Base-by-base conservation (phyloP, 1,140 invertebrate genomes). In the Trinorchestia longiramus region DNA sequence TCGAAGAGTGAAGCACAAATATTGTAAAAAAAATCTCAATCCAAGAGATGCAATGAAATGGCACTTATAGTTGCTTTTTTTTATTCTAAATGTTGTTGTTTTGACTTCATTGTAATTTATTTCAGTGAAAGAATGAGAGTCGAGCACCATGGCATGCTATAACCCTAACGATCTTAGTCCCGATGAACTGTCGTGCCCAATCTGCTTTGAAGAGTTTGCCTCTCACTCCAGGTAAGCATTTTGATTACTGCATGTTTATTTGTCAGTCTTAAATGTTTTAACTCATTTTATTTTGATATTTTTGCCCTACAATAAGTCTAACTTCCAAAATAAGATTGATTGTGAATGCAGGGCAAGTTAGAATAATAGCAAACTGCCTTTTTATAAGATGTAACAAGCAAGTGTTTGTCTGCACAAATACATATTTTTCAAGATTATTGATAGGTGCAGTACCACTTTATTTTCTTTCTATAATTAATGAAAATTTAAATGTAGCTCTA, bases 201-300 rank as follows among this genome's bases (percentile, higher is more conserved):
- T 96, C 17, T 96, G 95, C 87, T 96, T 96, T 96, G 95, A 96
- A 91, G 95, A 96, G 40, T 96, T 87, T 90, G 90, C 28, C 42
- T 47, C 47, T 94, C 43, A 94, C 44, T 43, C 44, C 43, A 43
- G 43, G 92, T 94, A 40, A 94, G 92, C 11, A 36, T 17, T 45
- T 45, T 36, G 41, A 15, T 36, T 45, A 36, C 40, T 15, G 11
- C 8, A 42, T 11, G 15, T 42, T 41, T 41, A 42, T 3, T 90
- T 90, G 36, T 42, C 11, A 90, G 40, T 77, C 17, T 77, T 28
- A 41, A 42, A 42, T 90, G 8, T 90, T 90, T 42, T 90, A 23
- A 77, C 28, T 53, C 19, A 6, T 11, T 77, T 77, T 19, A 36
- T 77, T 28, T 77, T 36, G 1, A 77, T 36, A 15, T 77, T 77